These are phyloP conservation scores for Meloidogyne exigua DNA, from an alignment of 1,140 invertebrate genomes.

Conservation along the genomic window DNA sequence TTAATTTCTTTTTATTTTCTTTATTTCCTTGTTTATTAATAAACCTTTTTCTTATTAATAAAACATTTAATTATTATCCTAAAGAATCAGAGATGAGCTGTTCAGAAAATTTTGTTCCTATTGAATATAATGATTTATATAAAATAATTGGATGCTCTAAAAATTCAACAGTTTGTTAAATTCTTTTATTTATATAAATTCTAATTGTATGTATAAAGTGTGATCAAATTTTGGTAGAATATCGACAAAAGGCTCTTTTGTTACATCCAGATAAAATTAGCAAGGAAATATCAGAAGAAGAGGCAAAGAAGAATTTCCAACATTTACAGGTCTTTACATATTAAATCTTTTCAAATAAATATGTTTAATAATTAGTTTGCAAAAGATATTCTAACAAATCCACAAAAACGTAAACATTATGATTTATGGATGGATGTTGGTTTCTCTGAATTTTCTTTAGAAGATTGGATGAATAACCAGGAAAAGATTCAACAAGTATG, in stretches of 20 bases:
- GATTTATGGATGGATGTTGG: slow-evolving; percentile 8
- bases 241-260: slow-evolving; percentile 7
- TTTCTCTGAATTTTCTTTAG: background rate
- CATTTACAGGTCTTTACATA: background rate
- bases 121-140: slow-evolving; percentile 2
- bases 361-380: slow-evolving; percentile 9
- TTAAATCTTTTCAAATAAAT: background rate
- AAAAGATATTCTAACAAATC: slow-evolving; percentile 12
- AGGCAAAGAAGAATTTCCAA: background rate
- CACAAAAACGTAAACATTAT: slow-evolving; percentile 19
- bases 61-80: too few species aligned
- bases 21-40: too few species aligned
- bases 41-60: too few species aligned
- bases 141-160: slow-evolving; percentile 26
- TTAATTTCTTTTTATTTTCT: too few species aligned
- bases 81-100: background rate
- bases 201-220: background rate
- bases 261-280: slow-evolving; percentile 24
- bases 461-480: slow-evolving; percentile 24
- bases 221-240: slow-evolving; percentile 29
- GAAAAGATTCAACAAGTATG: slow-evolving; percentile 2
- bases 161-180: slow-evolving; percentile 8
- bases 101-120: background rate
- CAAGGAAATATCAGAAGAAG: background rate
- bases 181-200: background rate